Conservation (phyloP, 2,113 vertebrate genomes). For the Mungos mungo region DNA sequence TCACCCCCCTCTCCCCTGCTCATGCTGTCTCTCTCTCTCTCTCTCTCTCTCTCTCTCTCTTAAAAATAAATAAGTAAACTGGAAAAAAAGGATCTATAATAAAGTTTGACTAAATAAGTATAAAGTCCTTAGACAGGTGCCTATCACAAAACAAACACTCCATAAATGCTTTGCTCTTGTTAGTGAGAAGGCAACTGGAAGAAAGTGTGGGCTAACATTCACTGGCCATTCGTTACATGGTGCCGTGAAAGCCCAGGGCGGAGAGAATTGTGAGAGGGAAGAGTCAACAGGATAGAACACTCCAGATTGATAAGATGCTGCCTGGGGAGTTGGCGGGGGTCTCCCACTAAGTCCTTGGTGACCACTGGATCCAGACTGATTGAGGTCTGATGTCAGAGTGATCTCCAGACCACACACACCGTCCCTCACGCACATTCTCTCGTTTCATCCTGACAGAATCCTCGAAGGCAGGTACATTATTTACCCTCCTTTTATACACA, state of each 20-base stretch:
- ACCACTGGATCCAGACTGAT: background rate
- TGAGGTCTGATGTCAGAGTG: background rate
- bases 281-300: background rate
- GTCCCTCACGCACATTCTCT: background rate
- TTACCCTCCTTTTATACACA: background rate
- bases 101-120: background rate
- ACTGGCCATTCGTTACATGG: background rate
- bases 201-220: background rate
- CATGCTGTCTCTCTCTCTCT: no score
- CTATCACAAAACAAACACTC: background rate
- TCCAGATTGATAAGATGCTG: background rate
- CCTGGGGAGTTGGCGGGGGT: no score
- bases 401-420: background rate
- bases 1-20: no score
- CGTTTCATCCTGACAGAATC: background rate
- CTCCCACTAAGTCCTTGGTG: background rate
- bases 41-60: no score
- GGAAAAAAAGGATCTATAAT: background rate
- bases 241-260: background rate
- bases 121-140: background rate
- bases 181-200: background rate
- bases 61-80: no score
- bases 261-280: background rate
- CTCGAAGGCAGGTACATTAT: background rate
- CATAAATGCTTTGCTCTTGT: background rate